Base-by-base conservation (phyloP, 2,797 vertebrate species). In the Ciconia nigra region DNA sequence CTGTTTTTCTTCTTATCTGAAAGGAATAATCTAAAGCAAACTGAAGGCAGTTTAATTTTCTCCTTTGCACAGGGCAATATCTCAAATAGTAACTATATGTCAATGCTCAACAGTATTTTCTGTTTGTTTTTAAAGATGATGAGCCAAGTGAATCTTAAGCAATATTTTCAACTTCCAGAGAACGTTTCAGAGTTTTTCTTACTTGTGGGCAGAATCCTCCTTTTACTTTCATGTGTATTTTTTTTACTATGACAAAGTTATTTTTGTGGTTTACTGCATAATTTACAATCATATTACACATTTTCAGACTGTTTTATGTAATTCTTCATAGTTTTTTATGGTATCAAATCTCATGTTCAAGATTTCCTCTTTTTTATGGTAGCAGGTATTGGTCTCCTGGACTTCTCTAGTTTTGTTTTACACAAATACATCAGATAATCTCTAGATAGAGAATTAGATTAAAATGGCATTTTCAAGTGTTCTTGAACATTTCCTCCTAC, bases 11-110 rank as follows among this genome's bases (percentile, higher is more conserved):
- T 89, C 91, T 93, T 95, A 96, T 93, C 88, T 66, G 54, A 87
- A 91, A 89, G 62, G 72, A 89, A 78, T 88, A 93, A 97, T 94
- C 83, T 82, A 90, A 93, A 88, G 44, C 66, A 95, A 96, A 93
- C 77, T 91, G 86, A 95, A 95, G 58, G 67, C 83, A 86, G 78
- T 94, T 97, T 80, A 89, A 74, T 97, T 96, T 97, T 95, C 84
- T 93, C 47, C 77, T 95, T 97, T 92, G 61, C 65, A 62, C 55
- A 55, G 44, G 49, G 76, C 72, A 92, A 21, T 94, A 92, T 63
- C 91, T 95, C 71, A 93, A 62, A 65, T 62, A 77, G 62, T 92
- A 90, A 88, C 85, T 93, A 4, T 79, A 74, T 77, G 69, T 93
- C 90, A 77, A 10, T 71, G 83, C 44, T 93, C 71, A 93, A 61